These are phyloP conservation scores for Phaedon cochleariae DNA, from an alignment of 2,888 invertebrate genomes.

Conservation along the genomic window DNA sequence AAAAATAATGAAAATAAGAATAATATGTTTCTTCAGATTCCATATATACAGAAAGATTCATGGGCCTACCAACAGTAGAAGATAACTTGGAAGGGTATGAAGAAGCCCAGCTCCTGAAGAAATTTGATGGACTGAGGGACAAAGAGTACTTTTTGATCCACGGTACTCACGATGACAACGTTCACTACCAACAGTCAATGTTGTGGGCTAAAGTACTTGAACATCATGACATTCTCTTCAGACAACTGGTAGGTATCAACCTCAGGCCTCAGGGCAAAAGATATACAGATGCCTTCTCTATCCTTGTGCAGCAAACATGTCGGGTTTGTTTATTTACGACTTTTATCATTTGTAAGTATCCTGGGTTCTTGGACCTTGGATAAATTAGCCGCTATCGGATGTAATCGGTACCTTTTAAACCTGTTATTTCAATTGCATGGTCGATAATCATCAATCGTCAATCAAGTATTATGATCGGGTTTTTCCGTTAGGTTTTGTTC, in stretches of 20 bases:
- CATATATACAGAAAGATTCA: constrained; percentile 96
- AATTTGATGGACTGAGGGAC: constrained; percentile 66
- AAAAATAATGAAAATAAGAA: not conserved
- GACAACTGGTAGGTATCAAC: constrained; percentile 78
- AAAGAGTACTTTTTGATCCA: constrained; percentile 92
- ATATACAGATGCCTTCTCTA: too few species aligned
- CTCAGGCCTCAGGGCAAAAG: not conserved
- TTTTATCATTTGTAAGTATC: too few species aligned
- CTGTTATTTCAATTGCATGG: too few species aligned
- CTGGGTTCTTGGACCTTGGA: too few species aligned
- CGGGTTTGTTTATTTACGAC: too few species aligned
- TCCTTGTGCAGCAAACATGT: too few species aligned
- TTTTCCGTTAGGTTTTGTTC: too few species aligned
- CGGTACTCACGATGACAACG: constrained; percentile 95
- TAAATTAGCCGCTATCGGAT: too few species aligned
- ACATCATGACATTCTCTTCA: constrained; percentile 85
- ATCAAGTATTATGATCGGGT: too few species aligned
- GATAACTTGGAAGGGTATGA: constrained; percentile 80
- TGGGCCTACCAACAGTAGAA: constrained; percentile 80
- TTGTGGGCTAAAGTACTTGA: constrained; percentile 88
- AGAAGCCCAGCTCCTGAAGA: constrained; percentile 78
- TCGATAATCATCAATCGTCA: too few species aligned
- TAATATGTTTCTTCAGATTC: constrained; percentile 73
- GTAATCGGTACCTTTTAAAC: too few species aligned
- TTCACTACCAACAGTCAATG: constrained; percentile 97